phyloP scores from a whole-genome alignment of 2,113 vertebrate genomes.

The Astatoreochromis straeleni region DNA sequence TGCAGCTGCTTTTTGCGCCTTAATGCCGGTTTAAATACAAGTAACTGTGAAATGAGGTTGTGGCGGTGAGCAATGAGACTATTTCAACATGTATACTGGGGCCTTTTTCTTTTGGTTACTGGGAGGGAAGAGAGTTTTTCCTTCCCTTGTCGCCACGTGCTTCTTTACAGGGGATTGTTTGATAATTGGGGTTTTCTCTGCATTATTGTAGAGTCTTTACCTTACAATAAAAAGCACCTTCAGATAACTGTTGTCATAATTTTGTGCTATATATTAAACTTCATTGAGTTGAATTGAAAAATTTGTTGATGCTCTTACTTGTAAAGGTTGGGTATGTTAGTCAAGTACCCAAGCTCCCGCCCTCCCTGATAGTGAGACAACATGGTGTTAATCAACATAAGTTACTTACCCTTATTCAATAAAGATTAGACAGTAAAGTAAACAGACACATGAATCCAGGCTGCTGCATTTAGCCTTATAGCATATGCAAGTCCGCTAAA shows the following conservation, averaged over 20 bases:
- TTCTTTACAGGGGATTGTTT: background rate
- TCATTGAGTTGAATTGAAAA: background rate
- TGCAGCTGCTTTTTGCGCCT: background rate
- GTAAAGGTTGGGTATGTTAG: background rate
- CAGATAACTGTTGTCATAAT: background rate
- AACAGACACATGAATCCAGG: background rate
- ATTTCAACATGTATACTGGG: background rate
- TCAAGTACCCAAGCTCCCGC: background rate
- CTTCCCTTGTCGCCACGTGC: background rate
- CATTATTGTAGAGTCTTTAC: background rate
- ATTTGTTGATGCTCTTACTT: background rate
- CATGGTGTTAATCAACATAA: background rate
- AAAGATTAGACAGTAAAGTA: background rate
- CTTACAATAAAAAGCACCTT: background rate
- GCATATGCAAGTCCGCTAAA: background rate
- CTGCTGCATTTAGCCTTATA: background rate
- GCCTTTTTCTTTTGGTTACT: background rate
- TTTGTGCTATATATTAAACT: background rate
- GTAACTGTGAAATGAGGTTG: background rate
- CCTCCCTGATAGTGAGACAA: background rate
- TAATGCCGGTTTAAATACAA: background rate
- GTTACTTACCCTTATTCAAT: background rate
- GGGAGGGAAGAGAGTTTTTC: background rate
- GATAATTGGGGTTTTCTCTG: background rate
- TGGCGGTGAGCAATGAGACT: background rate